Percentiles rank a stretch among this genome's conserved stretches.
Conservation (phyloP, 2,113 vertebrate genomes). For the Tachysurus fulvidraco region DNA sequence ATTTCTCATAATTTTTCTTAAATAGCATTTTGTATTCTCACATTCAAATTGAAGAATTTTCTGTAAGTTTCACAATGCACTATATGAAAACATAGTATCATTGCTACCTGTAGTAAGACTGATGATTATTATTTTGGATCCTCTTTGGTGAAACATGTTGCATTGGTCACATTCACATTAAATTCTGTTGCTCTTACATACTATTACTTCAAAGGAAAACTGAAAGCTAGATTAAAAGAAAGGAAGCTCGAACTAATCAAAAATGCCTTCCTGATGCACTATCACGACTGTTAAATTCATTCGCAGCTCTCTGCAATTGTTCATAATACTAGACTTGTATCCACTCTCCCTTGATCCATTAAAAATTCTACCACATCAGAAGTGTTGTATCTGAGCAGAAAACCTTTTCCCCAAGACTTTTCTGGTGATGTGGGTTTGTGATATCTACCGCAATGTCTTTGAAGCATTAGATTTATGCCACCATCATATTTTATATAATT, state of each 20-base stretch:
- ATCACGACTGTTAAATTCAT: constrained; percentile 8
- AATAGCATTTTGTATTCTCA: not conserved
- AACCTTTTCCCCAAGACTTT: not conserved
- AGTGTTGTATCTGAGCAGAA: not conserved
- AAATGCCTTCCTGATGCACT: not conserved
- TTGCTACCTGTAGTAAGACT: not conserved
- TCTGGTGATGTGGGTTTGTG: not conserved
- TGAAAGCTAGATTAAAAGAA: constrained; percentile 35
- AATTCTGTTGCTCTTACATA: constrained; percentile 58
- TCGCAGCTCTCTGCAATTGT: not conserved
- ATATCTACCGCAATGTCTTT: not conserved
- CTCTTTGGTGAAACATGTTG: not conserved
- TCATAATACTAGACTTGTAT: not conserved
- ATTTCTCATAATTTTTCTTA: not conserved
- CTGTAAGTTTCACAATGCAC: not conserved
- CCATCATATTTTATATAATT: not conserved
- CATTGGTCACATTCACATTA: not conserved
- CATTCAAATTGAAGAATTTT: not conserved
- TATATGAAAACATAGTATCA: not conserved
- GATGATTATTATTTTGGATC: too few species aligned
- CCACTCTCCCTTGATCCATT: not conserved
- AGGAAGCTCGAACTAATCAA: not conserved
- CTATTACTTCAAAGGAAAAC: constrained; percentile 65
- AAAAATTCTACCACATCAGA: not conserved
- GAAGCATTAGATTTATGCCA: not conserved